Evolutionary conservation across 1,140 invertebrate genomes (phyloP).

Genomic region (Aleiodes sp.): DNA sequence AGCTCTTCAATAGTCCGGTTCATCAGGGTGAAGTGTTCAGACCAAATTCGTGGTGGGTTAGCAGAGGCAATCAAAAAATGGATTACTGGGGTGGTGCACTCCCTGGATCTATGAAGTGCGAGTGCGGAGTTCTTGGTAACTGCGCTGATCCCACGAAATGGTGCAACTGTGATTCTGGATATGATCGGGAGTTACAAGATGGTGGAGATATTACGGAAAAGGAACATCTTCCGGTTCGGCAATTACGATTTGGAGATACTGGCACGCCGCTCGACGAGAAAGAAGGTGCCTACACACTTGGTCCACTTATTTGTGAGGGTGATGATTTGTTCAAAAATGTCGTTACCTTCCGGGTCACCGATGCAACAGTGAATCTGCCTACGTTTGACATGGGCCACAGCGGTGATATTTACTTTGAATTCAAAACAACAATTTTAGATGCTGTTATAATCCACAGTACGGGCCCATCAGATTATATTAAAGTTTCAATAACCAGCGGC

Average conservation of each 20-base stretch:
- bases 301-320: slow-evolving; percentile 89
- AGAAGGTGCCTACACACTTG: slow-evolving; percentile 86
- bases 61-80: slow-evolving; percentile 89
- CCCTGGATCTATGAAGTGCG: slow-evolving; percentile 91
- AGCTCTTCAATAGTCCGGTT: slow-evolving; percentile 86
- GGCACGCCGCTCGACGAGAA: slow-evolving; percentile 90
- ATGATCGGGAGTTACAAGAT: slow-evolving; percentile 73
- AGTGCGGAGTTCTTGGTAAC: slow-evolving; percentile 87
- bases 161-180: slow-evolving; percentile 92
- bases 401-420: slow-evolving; percentile 97
- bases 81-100: slow-evolving; percentile 97
- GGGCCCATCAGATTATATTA: slow-evolving; percentile 89
- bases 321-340: slow-evolving; percentile 95
- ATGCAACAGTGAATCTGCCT: slow-evolving; percentile 88
- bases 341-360: slow-evolving; percentile 91
- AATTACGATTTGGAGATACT: slow-evolving; percentile 93
- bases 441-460: slow-evolving; percentile 91
- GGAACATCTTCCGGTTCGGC: slow-evolving; percentile 90
- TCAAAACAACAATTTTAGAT: slow-evolving; percentile 89
- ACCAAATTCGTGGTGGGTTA: slow-evolving; percentile 94
- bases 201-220: slow-evolving; percentile 88
- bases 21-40: slow-evolving; percentile 73
- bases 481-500: slow-evolving; percentile 82
- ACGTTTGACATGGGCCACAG: slow-evolving; percentile 92
- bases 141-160: slow-evolving; percentile 85